Evolutionary conservation across 2,888 invertebrate genomes (phyloP), one percentile per base, ranked within the genome.

Genomic region (Drosophila barbarae): DNA sequence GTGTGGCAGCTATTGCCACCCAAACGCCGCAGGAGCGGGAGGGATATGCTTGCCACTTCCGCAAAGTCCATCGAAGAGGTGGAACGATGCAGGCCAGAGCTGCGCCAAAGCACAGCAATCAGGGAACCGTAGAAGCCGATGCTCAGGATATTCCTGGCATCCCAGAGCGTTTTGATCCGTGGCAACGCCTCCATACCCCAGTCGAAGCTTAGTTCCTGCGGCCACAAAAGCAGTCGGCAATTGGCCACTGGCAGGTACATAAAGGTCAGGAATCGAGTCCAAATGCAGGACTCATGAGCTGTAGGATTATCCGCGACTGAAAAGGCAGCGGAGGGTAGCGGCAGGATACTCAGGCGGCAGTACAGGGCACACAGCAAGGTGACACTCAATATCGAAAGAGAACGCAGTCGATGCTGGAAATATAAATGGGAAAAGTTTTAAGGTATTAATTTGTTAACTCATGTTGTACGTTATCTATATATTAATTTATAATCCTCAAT

Each of bases 161-260:
- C 98, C 77, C 92, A 90, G 23, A 95, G 80, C 38, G 93, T 92
- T 47, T 93, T 93, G 79, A 98, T 93, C 72, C 95, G 92, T 9
- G 97, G 96, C 82, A 98, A 93, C 4, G 98, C 94, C 81, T 97
- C 97, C 98, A 98, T 98, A n/a, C 98, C 97, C 98, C 98, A 99
- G 90, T 98, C 98, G 90, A 98, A 98, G 89, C 97, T 97, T 58
- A 98, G 91, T 75, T 93, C 93, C 78, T 93, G 92, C 5, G 98
- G 98, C 89, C 93, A 96, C 28, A 98, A 88, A 55, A 98, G 91
- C 85, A 98, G 92, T 88, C 93, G 93, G 84, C 96, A 93, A 90
- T 98, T 98, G 87, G 96, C 94, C 47, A 95, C 94, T 36, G 98
- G 98, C 76, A 98, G 92, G 89, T 96, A 97, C 74, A 94, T 91